Evolutionary conservation across 2,113 vertebrate genomes (phyloP).

Genomic region (Callithrix jacchus): DNA sequence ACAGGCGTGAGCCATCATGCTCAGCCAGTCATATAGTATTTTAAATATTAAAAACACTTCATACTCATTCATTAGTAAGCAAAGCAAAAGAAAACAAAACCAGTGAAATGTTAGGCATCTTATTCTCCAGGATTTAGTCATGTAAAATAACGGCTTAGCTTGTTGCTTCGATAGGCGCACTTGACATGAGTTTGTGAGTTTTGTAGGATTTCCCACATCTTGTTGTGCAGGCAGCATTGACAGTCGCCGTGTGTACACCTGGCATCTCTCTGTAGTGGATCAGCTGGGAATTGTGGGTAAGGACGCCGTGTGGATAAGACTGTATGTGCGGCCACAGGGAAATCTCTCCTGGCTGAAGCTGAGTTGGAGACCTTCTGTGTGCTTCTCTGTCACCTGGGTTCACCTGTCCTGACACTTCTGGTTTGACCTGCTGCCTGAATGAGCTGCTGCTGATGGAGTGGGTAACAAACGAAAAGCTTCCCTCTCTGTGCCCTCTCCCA

Average conservation of each 20-base stretch:
- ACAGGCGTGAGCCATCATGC: too few species aligned
- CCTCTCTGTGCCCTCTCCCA: not conserved
- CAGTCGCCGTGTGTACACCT: fast-evolving
- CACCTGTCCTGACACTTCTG: too few species aligned
- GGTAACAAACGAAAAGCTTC: not conserved
- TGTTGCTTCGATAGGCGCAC: not conserved
- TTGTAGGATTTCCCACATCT: not conserved
- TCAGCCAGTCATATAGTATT: not conserved
- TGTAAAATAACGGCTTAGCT: not conserved
- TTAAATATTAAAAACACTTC: not conserved
- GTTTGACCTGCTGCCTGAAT: not conserved
- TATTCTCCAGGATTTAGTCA: not conserved
- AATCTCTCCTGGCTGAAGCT: not conserved
- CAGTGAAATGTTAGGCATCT: not conserved
- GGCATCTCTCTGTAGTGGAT: not conserved
- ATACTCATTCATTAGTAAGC: not conserved
- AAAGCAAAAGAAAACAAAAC: not conserved
- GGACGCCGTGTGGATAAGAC: fast-evolving
- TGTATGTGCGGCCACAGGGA: not conserved
- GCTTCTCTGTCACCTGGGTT: not conserved
- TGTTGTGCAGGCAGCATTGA: not conserved
- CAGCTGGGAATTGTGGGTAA: fast-evolving
- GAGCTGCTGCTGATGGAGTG: not conserved
- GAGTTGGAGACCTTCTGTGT: not conserved
- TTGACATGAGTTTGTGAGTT: not conserved